Conservation (phyloP, 2,888 invertebrate species). For the Lochmaea capreae region DNA sequence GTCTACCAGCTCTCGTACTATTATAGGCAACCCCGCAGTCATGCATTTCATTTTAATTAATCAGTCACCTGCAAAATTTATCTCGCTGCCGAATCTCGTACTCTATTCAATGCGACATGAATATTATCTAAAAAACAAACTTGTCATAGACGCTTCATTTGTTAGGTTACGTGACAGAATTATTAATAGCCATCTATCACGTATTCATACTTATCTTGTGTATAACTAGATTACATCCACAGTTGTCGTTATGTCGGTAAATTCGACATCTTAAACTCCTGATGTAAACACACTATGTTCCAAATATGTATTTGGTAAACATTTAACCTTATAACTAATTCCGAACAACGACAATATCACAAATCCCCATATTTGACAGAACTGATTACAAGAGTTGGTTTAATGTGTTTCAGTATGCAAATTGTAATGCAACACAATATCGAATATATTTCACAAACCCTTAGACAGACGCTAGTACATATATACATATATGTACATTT, state of each 20-base stretch:
- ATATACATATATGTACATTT: constrained; percentile 23
- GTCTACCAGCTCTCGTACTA: too few species aligned
- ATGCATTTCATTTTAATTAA: too few species aligned
- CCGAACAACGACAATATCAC: constrained; percentile 26
- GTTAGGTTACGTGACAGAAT: too few species aligned
- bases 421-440: constrained; percentile 41
- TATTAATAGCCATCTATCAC: too few species aligned
- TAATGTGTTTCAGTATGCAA: constrained; percentile 40
- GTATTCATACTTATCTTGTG: neutral
- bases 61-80: too few species aligned
- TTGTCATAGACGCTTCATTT: too few species aligned
- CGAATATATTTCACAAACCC: constrained; percentile 38
- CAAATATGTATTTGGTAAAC: constrained; percentile 1
- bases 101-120: too few species aligned
- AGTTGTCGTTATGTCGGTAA: neutral
- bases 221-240: neutral
- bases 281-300: constrained; percentile 1
- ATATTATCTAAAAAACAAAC: too few species aligned
- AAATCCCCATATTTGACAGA: constrained; percentile 32
- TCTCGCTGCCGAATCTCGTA: too few species aligned
- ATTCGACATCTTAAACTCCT: neutral
- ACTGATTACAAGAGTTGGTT: constrained; percentile 31
- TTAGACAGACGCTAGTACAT: constrained; percentile 28
- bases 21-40: too few species aligned
- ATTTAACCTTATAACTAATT: constrained; percentile 29